Evolutionary conservation across 1,140 invertebrate genomes (phyloP).

Genomic region (Lordiphosa clarofinis): DNA sequence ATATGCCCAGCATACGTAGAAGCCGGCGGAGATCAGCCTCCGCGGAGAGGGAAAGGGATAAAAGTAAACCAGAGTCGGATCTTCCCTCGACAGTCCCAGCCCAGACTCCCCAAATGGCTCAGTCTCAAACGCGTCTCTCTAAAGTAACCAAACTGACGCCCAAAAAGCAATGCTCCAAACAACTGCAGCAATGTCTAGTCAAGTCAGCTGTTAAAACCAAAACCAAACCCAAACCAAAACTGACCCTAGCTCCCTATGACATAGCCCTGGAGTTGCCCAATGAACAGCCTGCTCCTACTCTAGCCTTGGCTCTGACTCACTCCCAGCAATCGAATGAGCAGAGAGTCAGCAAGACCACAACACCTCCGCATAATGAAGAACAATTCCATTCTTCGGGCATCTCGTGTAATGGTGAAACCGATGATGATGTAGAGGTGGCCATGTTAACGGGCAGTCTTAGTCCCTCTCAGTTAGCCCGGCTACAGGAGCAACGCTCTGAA

Average conservation of each 20-base stretch:
- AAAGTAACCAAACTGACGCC: slow-evolving; percentile 62
- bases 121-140: slow-evolving; percentile 45
- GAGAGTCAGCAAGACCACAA: no score
- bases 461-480: slow-evolving; percentile 36
- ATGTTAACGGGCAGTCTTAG: slow-evolving; percentile 65
- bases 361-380: slow-evolving; percentile 45
- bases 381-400: slow-evolving; percentile 77
- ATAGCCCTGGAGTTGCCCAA: slow-evolving; percentile 56
- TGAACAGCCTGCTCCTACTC: slow-evolving; percentile 28
- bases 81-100: slow-evolving; percentile 16
- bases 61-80: slow-evolving; percentile 1
- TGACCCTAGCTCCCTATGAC: slow-evolving; percentile 52
- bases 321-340: slow-evolving; percentile 45
- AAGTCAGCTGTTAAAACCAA: slow-evolving; percentile 54
- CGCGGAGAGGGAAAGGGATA: slow-evolving; percentile 27
- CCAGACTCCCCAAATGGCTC: slow-evolving; percentile 22
- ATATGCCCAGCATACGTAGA: slow-evolving; percentile 72
- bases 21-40: slow-evolving; percentile 54
- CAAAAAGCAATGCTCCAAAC: slow-evolving; percentile 55
- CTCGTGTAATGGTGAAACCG: slow-evolving; percentile 64
- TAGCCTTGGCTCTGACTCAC: slow-evolving; percentile 49
- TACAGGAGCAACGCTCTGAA: slow-evolving; percentile 29
- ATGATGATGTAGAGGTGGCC: slow-evolving; percentile 71
- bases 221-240: slow-evolving; percentile 45
- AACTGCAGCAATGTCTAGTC: slow-evolving; percentile 18